Evolutionary conservation across 2,113 vertebrate genomes (phyloP).

Genomic region (Crypturellus undulatus): DNA sequence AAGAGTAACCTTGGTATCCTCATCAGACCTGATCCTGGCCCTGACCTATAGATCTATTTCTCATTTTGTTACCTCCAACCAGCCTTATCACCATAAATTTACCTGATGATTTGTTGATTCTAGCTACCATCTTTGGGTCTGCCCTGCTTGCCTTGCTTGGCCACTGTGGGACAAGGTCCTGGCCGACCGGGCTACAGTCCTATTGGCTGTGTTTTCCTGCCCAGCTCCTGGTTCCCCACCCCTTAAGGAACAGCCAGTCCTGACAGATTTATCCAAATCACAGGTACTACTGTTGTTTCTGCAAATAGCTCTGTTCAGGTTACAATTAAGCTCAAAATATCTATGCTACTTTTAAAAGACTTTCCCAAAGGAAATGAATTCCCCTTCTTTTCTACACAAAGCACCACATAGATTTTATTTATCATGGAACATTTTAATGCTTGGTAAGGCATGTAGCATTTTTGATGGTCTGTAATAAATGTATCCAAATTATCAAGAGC

Average conservation of each 20-base stretch:
- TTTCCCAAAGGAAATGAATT: neutral
- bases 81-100: fast-evolving
- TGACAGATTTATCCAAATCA: neutral
- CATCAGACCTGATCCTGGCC: neutral
- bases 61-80: neutral
- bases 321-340: neutral
- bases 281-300: neutral
- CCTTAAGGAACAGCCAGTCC: neutral
- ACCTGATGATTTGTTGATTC: neutral
- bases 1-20: neutral
- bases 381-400: neutral
- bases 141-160: neutral
- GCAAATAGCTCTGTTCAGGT: neutral
- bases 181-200: neutral
- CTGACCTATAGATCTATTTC: neutral
- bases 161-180: neutral
- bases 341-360: neutral
- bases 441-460: neutral
- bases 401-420: neutral
- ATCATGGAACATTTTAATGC: neutral
- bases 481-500: neutral
- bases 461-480: neutral
- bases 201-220: neutral
- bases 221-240: neutral
- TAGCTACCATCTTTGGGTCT: neutral